Percentiles rank a stretch among this genome's conserved stretches.
Evolutionary conservation across 2,797 vertebrate genomes (phyloP).

Genomic region (Nannoperca obscura): DNA sequence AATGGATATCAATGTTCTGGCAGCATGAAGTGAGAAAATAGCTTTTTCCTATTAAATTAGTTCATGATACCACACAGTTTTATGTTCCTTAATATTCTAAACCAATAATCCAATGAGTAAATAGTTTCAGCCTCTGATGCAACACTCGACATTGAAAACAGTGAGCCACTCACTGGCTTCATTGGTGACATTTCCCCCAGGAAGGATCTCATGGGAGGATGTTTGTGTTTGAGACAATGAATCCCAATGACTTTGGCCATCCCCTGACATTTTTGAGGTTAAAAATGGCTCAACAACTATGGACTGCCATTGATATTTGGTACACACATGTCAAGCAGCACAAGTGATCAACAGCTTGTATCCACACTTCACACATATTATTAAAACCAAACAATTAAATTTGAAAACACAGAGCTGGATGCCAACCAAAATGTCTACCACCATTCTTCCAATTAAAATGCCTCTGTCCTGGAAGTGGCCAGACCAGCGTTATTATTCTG

Average conservation of each 20-base stretch:
- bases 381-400: neutral
- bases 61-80: neutral
- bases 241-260: neutral
- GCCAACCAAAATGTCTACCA: neutral
- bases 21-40: neutral
- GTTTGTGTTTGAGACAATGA: slow-evolving; percentile 29
- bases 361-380: neutral
- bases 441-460: neutral
- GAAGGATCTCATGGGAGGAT: slow-evolving; percentile 28
- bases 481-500: slow-evolving; percentile 23
- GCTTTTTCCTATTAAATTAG: slow-evolving; percentile 6
- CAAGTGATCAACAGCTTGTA: neutral
- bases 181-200: slow-evolving; percentile 26
- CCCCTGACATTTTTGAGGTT: neutral
- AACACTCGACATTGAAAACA: slow-evolving; percentile 1
- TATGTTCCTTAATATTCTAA: slow-evolving; percentile 17
- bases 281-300: neutral
- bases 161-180: slow-evolving; percentile 16
- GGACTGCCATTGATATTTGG: neutral
- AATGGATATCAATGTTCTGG: neutral
- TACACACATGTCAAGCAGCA: neutral
- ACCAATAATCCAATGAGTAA: slow-evolving; percentile 10
- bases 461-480: neutral
- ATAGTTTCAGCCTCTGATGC: slow-evolving; percentile 6
- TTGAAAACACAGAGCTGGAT: neutral